phyloP scores from a whole-genome alignment of 2,797 vertebrate species.

The Potorous gilbertii region DNA sequence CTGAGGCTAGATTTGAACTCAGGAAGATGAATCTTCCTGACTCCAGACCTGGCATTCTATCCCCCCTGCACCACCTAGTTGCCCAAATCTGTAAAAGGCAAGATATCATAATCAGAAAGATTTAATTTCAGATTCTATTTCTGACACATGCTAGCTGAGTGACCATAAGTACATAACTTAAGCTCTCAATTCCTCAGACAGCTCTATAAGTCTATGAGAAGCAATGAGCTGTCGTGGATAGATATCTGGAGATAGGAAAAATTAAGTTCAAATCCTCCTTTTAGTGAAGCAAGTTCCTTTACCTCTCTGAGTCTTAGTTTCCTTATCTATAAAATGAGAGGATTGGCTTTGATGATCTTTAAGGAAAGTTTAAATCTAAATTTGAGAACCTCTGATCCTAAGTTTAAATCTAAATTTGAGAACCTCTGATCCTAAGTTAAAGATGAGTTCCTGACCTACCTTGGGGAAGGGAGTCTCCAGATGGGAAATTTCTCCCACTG shows the following conservation, averaged over 20 bases:
- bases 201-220: not conserved
- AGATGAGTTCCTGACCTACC: not conserved
- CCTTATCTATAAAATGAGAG: not conserved
- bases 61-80: not conserved
- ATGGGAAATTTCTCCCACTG: not conserved
- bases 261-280: not conserved
- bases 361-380: not conserved
- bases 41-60: not conserved
- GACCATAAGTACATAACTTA: not conserved
- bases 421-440: not conserved
- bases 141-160: not conserved
- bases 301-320: not conserved
- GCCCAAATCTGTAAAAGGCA: not conserved
- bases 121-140: not conserved
- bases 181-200: not conserved
- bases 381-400: not conserved
- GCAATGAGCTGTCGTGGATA: not conserved
- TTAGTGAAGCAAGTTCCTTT: not conserved
- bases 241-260: not conserved
- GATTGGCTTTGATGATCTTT: not conserved
- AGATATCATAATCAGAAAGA: not conserved
- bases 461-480: not conserved
- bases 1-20: not conserved
- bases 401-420: not conserved
- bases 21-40: not conserved